Evolutionary conservation across 2,113 vertebrate genomes (phyloP), one percentile per base, ranked within the genome.

Genomic region (Crypturellus undulatus): DNA sequence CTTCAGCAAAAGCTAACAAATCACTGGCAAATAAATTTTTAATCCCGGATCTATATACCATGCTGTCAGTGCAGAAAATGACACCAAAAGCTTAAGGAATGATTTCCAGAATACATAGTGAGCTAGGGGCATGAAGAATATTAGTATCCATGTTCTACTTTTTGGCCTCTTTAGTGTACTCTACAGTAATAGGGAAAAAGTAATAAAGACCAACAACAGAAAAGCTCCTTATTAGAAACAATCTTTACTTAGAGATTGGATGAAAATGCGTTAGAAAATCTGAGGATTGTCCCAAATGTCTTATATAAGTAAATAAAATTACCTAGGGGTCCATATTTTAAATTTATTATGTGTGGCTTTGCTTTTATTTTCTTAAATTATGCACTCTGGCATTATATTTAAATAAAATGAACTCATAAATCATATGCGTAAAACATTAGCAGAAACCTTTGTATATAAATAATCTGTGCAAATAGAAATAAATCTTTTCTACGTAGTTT

Each of bases 111-210:
- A 59, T 12, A 58, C 34, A 1, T 25, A 72, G 18, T 28, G 56
- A 70, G 18, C 12, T 77, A 13, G 25, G 65, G 4, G 26, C 79
- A 52, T 30, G 19, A 60, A 36, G 49, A 83, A 3, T 69, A 24
- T 14, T 24, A 69, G 1, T 47, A 49, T 15, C 0, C 0, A 15
- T 7, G 9, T 7, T 60, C 64, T 36, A 11, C 21, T 67, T 79
- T 75, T 63, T 63, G 4, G 24, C 3, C 26, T 68, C 24, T 51
- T 19, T 64, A 64, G 3, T 7, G 10, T 34, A 19, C 38, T 70
- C 28, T 7, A 36, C 3, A 10, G 72, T n/a, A 68, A 76, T 13
- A 30, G 63, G 18, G 65, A 25, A 79, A 78, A 30, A 30, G 17
- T 28, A 28, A 54, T 17, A 30, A 30, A 30, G 30, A 16, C 19